phyloP scores from a whole-genome alignment of 1,140 invertebrate species.

The Drosophila neocordata region DNA sequence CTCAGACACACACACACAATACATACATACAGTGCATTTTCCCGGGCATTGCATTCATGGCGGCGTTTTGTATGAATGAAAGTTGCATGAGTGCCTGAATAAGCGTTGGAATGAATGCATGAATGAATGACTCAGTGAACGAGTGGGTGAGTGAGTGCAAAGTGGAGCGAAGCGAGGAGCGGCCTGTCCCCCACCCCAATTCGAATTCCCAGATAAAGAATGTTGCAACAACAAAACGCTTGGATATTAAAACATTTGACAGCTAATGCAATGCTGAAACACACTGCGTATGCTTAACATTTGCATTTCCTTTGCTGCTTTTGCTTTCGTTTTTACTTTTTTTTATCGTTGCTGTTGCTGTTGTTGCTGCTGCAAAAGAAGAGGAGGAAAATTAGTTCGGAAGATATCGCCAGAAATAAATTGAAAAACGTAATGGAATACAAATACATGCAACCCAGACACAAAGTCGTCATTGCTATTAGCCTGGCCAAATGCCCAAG shows the following conservation, averaged over 20 bases:
- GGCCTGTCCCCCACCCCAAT: neutral
- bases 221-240: conserved; percentile 61
- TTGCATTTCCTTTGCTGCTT: conserved; percentile 66
- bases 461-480: neutral
- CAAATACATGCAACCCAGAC: conserved; percentile 42
- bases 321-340: neutral
- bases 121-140: conserved; percentile 48
- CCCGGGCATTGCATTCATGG: conserved; percentile 51
- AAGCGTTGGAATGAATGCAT: conserved; percentile 70
- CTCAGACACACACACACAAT: no score
- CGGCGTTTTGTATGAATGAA: conserved; percentile 71
- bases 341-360: no score
- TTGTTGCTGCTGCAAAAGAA: conserved; percentile 33
- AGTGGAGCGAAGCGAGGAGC: neutral
- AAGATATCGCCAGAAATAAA: conserved; percentile 46
- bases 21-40: conserved; percentile 30
- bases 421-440: conserved; percentile 71
- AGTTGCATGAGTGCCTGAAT: conserved; percentile 71
- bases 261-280: neutral
- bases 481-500: neutral
- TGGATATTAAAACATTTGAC: conserved; percentile 72
- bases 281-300: conserved; percentile 70
- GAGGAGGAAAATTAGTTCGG: conserved; percentile 14
- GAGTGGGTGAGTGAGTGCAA: conserved; percentile 27
- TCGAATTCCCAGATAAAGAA: conserved; percentile 44